Evolutionary conservation across 2,888 invertebrate species (phyloP).

Genomic region (Quadriops clusia): DNA sequence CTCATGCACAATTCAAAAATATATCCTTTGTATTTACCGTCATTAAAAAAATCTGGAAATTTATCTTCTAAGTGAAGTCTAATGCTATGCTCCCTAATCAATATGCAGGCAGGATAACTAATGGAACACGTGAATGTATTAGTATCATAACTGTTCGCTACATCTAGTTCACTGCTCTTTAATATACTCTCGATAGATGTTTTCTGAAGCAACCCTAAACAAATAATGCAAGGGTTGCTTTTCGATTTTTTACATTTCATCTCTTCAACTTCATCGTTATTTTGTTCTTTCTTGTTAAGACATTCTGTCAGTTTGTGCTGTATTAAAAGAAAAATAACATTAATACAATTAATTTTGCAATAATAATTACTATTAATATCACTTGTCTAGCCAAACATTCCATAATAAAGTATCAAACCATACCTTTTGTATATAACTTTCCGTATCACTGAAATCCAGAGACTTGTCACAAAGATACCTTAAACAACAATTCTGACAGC

Average conservation of each 20-base stretch:
- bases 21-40: slow-evolving; percentile 28
- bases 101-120: slow-evolving; percentile 55
- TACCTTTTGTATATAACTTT: slow-evolving; percentile 41
- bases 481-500: slow-evolving; percentile 56
- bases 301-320: too few relatives aligned
- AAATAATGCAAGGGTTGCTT: slow-evolving; percentile 49
- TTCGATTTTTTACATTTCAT: slow-evolving; percentile 43
- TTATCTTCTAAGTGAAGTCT: slow-evolving; percentile 44
- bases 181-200: slow-evolving; percentile 41
- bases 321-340: too few relatives aligned
- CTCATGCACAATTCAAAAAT: slow-evolving; percentile 3
- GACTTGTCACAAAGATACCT: slow-evolving; percentile 52
- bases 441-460: slow-evolving; percentile 43
- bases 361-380: too few relatives aligned
- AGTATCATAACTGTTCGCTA: slow-evolving; percentile 47
- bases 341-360: slow-evolving; percentile 1
- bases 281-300: too few relatives aligned
- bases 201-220: slow-evolving; percentile 60
- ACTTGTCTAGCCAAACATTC: too few relatives aligned
- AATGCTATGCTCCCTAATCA: slow-evolving; percentile 56
- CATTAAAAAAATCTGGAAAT: slow-evolving; percentile 39
- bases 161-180: slow-evolving; percentile 40
- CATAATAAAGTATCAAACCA: slow-evolving; percentile 17
- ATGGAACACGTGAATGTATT: slow-evolving; percentile 55
- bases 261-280: too few relatives aligned